Conservation (phyloP, 2,888 invertebrate genomes). For the Luffia ferchaultella region DNA sequence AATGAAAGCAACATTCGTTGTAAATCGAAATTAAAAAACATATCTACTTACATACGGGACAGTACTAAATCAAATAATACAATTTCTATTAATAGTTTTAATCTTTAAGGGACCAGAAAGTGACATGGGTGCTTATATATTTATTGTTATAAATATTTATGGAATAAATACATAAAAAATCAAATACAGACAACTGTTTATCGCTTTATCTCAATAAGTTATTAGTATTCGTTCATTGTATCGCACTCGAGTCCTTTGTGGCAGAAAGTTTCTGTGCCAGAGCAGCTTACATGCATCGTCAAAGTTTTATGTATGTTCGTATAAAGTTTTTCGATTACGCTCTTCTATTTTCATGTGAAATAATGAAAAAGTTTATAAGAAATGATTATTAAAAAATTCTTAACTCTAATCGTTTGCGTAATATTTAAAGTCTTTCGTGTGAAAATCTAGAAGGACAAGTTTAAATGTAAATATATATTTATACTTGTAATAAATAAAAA, state of each 20-base stretch:
- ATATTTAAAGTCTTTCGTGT: background rate
- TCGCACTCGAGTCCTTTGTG: background rate
- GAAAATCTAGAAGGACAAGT: background rate
- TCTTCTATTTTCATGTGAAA: background rate
- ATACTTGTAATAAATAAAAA: background rate
- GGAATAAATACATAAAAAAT: background rate
- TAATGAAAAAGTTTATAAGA: background rate
- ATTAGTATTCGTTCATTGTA: background rate
- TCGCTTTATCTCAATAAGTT: background rate
- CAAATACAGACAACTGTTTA: background rate
- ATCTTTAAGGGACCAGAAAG: no score
- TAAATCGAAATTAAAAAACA: background rate
- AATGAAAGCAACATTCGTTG: background rate
- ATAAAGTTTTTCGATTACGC: background rate
- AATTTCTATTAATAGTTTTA: background rate
- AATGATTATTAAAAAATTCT: background rate
- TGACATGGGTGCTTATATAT: background rate
- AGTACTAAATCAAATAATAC: background rate
- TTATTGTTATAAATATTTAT: background rate
- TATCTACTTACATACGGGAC: background rate
- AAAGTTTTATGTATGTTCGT: background rate
- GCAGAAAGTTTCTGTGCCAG: background rate
- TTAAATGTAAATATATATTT: background rate
- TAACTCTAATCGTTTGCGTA: background rate
- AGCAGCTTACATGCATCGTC: background rate